These are phyloP conservation scores for Macrotis lagotis DNA, from an alignment of 2,113 vertebrate genomes.

Conservation along the genomic window DNA sequence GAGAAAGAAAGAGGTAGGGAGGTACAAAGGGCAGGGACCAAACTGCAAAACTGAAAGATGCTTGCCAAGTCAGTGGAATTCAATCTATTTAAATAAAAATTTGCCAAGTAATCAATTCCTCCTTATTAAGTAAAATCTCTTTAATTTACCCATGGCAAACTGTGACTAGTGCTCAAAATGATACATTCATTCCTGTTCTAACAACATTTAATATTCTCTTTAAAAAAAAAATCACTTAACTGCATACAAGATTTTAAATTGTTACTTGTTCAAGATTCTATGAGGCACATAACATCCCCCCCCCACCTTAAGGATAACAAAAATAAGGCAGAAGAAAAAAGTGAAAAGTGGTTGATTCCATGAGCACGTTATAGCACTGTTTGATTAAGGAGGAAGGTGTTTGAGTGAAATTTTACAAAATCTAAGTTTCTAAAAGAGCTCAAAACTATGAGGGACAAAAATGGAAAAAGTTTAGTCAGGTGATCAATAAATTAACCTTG, in stretches of 20 bases:
- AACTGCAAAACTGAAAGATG: neutral
- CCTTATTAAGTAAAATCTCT: slow-evolving; percentile 58
- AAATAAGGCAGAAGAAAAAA: slow-evolving; percentile 50
- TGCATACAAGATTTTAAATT: slow-evolving; percentile 79
- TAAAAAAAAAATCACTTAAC: slow-evolving; percentile 76
- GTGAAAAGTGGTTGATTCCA: slow-evolving; percentile 51
- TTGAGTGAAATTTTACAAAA: slow-evolving; percentile 20
- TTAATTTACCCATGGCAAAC: slow-evolving; percentile 77
- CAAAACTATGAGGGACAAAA: slow-evolving; percentile 14
- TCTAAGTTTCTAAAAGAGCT: slow-evolving; percentile 34
- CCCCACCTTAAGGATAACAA: slow-evolving; percentile 57
- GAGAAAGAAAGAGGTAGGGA: neutral
- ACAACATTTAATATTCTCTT: slow-evolving; percentile 75
- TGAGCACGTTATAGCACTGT: slow-evolving; percentile 41
- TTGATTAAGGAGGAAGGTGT: neutral
- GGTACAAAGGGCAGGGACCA: neutral
- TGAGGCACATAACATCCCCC: slow-evolving; percentile 47
- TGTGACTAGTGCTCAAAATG: slow-evolving; percentile 75
- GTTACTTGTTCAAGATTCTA: slow-evolving; percentile 75
- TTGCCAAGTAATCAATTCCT: slow-evolving; percentile 55
- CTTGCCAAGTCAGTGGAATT: neutral
- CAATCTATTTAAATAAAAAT: slow-evolving; percentile 28
- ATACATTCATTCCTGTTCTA: slow-evolving; percentile 70
- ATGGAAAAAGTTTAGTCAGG: neutral
- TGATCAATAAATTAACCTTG: slow-evolving; percentile 13